Percentiles rank a stretch among this genome's conserved stretches.
These are phyloP conservation scores for Todus mexicanus DNA, from an alignment of 2,797 vertebrate species.

Conservation along the genomic window DNA sequence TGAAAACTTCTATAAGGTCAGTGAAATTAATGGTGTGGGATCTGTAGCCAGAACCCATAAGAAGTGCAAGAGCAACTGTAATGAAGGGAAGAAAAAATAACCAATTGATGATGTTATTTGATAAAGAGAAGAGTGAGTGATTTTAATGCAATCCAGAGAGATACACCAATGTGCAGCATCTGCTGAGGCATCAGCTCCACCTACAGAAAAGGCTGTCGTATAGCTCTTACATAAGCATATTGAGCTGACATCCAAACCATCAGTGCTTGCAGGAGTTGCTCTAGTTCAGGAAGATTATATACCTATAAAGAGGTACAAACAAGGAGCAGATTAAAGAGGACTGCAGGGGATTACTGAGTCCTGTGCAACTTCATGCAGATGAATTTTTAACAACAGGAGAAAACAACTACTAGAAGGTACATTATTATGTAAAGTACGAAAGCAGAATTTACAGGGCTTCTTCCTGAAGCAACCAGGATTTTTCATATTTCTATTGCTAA, in stretches of 20 bases:
- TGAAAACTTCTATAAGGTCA: not conserved
- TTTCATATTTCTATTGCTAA: not conserved
- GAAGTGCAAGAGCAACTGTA: not conserved
- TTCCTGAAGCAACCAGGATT: not conserved
- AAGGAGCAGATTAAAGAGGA: not conserved
- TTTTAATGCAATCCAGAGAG: not conserved
- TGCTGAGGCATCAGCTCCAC: slow-evolving; percentile 7
- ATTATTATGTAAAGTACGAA: not conserved
- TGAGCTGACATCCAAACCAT: not conserved
- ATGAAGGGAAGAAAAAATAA: not conserved
- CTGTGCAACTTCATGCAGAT: not conserved
- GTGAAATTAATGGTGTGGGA: not conserved
- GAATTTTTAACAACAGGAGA: not conserved
- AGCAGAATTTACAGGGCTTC: not conserved
- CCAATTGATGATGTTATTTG: not conserved
- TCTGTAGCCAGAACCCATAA: not conserved
- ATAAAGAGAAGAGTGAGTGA: not conserved
- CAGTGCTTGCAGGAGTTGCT: not conserved
- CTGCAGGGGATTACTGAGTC: not conserved
- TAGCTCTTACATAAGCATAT: not conserved
- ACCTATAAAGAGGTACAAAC: not conserved
- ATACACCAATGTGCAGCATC: not conserved
- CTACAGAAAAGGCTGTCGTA: not conserved
- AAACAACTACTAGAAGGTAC: not conserved
- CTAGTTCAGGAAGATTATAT: not conserved